A percentile compares a stretch with the other conserved stretches of the same genome.
Evolutionary conservation across 2,797 vertebrate genomes (phyloP).

Genomic region (Sarcophilus harrisii): DNA sequence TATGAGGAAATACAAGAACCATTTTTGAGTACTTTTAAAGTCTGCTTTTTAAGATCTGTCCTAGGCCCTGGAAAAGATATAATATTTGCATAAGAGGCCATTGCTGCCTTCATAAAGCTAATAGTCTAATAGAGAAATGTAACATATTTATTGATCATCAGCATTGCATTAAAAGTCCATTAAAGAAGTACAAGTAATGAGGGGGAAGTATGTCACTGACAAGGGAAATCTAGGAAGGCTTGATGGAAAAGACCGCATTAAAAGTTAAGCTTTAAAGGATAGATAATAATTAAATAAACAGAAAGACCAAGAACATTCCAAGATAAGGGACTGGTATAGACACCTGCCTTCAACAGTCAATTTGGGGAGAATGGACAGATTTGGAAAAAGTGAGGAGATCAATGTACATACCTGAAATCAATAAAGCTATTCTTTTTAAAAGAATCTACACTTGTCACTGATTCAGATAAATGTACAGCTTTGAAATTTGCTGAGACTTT

Average conservation of each 20-base stretch:
- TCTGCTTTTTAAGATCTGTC: not conserved
- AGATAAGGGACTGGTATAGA: not conserved
- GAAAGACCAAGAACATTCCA: not conserved
- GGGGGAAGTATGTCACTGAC: not conserved
- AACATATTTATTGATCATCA: not conserved
- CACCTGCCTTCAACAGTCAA: not conserved
- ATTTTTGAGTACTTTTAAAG: not conserved
- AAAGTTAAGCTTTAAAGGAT: not conserved
- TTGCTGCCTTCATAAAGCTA: not conserved
- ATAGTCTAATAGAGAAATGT: not conserved
- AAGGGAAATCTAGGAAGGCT: not conserved
- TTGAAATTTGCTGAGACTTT: constrained; percentile 1
- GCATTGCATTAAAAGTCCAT: not conserved
- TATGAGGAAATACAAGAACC: not conserved
- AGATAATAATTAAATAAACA: not conserved
- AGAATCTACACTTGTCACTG: not conserved
- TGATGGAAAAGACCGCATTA: not conserved
- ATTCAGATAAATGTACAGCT: not conserved
- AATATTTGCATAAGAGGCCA: not conserved
- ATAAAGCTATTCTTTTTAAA: not conserved
- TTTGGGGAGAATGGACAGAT: not conserved
- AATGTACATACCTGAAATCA: not conserved
- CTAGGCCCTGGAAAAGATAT: not conserved
- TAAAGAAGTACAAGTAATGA: not conserved
- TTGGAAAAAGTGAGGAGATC: not conserved